These are phyloP conservation scores for Phylloscopus collybita DNA, from an alignment of 2,797 vertebrate genomes.

Conservation along the genomic window DNA sequence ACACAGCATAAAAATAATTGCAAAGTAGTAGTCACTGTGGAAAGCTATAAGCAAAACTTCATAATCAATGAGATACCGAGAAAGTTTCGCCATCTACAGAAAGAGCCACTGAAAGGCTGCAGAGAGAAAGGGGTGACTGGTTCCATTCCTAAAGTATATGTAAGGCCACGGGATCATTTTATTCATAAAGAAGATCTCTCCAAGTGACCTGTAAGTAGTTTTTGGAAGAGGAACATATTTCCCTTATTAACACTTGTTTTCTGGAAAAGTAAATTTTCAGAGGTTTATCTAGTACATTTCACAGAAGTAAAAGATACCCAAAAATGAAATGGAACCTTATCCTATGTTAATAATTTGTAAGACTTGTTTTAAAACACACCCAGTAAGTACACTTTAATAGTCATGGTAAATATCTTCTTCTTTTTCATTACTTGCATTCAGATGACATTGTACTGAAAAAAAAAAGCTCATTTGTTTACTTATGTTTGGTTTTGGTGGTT, in stretches of 20 bases:
- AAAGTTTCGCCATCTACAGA: background rate
- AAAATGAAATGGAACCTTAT: background rate
- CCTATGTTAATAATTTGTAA: background rate
- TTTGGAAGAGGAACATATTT: background rate
- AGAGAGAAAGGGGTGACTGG: background rate
- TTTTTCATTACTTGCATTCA: background rate
- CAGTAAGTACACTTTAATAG: background rate
- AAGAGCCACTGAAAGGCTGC: background rate
- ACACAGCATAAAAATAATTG: background rate
- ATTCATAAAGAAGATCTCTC: background rate
- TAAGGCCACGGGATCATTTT: background rate
- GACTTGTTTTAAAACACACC: background rate
- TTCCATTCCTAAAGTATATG: background rate
- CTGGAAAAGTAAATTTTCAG: background rate
- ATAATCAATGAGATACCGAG: accelerated
- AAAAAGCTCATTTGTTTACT: background rate
- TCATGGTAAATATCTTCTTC: background rate
- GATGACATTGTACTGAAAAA: background rate
- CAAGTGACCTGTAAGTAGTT: background rate
- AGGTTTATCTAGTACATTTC: background rate
- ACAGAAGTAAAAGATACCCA: background rate
- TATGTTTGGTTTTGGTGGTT: background rate
- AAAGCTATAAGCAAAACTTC: background rate
- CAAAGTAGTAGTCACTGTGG: background rate
- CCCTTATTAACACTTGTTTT: background rate